A percentile compares a stretch with the other conserved stretches of the same genome.
phyloP scores from a whole-genome alignment of 1,140 invertebrate genomes.

The Diorhabda sublineata region DNA sequence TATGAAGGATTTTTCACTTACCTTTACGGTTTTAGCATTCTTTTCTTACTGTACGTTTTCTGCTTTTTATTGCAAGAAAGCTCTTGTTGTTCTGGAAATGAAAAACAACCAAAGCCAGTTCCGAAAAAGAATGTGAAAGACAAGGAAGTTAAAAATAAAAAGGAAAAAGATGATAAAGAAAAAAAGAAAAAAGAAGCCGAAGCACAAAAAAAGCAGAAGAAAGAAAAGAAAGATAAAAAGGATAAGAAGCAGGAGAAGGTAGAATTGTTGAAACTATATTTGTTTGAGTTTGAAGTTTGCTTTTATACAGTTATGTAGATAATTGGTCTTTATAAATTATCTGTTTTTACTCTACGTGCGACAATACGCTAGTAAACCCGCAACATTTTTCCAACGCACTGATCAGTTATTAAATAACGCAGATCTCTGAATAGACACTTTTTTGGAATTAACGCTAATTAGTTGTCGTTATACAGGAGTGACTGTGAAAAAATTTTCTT shows the following conservation, averaged over 20 bases:
- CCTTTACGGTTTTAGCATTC: constrained; percentile 89
- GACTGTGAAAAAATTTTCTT: too few relatives aligned
- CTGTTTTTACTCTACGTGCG: too few relatives aligned
- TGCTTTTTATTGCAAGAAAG: constrained; percentile 92
- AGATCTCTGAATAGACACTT: too few relatives aligned
- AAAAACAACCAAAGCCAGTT: constrained; percentile 51
- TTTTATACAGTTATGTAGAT: constrained; percentile 44
- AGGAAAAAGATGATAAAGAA: constrained; percentile 61
- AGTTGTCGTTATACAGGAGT: too few relatives aligned
- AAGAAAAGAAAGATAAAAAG: constrained; percentile 52
- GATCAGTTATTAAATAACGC: too few relatives aligned
- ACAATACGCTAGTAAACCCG: too few relatives aligned
- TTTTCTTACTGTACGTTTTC: constrained; percentile 95
- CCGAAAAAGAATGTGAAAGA: constrained; percentile 64
- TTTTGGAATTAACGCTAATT: too few relatives aligned
- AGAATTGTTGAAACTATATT: constrained; percentile 24
- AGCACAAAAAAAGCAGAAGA: constrained; percentile 47
- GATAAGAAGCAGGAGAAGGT: constrained; percentile 57
- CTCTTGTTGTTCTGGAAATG: constrained; percentile 69
- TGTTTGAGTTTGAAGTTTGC: constrained; percentile 27
- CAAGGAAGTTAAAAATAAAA: constrained; percentile 60
- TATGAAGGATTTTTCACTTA: constrained; percentile 98
- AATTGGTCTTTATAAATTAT: constrained; percentile 16
- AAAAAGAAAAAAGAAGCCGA: constrained; percentile 51
- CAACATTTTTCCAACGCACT: too few relatives aligned